Percentiles rank a stretch among this genome's conserved stretches.
Evolutionary conservation across 2,113 vertebrate genomes (phyloP).

Genomic region (Zapus hudsonius): DNA sequence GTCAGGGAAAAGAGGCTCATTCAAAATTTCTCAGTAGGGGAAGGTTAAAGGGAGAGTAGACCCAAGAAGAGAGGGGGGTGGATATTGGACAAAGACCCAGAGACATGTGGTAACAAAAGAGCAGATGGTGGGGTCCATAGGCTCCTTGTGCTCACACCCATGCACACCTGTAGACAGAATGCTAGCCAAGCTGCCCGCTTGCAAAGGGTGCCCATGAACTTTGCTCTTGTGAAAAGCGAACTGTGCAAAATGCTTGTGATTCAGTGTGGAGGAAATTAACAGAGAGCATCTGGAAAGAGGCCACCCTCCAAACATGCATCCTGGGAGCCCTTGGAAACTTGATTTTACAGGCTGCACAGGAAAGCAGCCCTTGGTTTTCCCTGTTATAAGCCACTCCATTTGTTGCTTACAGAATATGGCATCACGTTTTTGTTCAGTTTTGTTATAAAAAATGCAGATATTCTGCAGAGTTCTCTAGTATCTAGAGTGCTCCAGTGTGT

Average conservation of each 20-base stretch:
- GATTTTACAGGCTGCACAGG: not conserved
- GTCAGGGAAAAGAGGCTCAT: not conserved
- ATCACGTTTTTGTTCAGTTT: constrained; percentile 67
- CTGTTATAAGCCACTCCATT: not conserved
- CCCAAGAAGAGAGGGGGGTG: not conserved
- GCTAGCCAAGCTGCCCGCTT: not conserved
- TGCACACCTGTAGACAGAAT: not conserved
- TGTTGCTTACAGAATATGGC: constrained; percentile 69
- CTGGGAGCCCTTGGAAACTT: not conserved
- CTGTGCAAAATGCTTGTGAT: constrained; percentile 44
- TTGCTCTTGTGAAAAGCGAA: constrained; percentile 6
- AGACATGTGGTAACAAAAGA: not conserved
- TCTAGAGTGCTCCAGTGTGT: constrained; percentile 61
- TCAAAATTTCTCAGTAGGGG: not conserved
- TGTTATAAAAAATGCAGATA: constrained; percentile 75
- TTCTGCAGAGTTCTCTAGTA: constrained; percentile 72
- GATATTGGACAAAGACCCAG: not conserved
- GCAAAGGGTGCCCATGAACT: not conserved
- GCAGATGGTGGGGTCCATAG: not conserved
- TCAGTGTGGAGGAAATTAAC: constrained; percentile 17
- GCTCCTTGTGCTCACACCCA: not conserved
- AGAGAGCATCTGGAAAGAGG: constrained; percentile 5
- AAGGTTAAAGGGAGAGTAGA: not conserved
- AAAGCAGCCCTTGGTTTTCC: constrained; percentile 6
- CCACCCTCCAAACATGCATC: not conserved